These are phyloP conservation scores for Candidula unifasciata DNA, from an alignment of 2,888 invertebrate genomes.

Conservation along the genomic window DNA sequence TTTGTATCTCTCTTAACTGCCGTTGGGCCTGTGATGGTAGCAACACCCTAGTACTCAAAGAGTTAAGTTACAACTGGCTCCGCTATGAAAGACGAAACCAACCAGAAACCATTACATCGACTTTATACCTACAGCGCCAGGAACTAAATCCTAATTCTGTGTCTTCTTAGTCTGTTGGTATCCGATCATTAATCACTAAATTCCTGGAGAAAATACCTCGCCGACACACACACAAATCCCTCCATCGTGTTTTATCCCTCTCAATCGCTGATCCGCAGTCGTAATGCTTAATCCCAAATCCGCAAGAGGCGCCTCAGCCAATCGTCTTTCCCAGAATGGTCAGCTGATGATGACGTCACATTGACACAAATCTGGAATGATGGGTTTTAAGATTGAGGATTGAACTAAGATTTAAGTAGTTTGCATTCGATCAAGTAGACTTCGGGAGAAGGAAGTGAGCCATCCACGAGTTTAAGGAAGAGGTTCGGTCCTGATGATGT, in stretches of 20 bases:
- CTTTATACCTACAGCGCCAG: too few relatives aligned
- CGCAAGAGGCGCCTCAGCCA: neutral
- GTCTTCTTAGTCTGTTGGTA: neutral
- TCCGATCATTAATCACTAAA: neutral
- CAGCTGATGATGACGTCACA: slow-evolving; percentile 15
- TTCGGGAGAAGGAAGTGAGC: too few relatives aligned
- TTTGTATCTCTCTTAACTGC: too few relatives aligned
- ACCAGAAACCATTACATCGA: neutral
- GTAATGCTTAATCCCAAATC: neutral
- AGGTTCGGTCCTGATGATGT: too few relatives aligned
- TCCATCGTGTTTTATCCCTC: neutral
- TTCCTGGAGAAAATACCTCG: neutral
- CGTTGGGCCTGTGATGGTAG: too few relatives aligned
- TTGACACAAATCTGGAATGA: neutral
- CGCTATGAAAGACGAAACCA: too few relatives aligned
- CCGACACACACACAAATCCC: neutral
- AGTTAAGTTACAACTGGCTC: too few relatives aligned
- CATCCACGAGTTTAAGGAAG: too few relatives aligned
- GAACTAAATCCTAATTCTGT: neutral
- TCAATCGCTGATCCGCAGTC: neutral
- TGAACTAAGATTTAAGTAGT: neutral
- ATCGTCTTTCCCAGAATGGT: slow-evolving; percentile 4
- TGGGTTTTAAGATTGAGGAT: neutral
- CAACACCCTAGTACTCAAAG: too few relatives aligned
- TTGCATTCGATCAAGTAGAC: neutral